Conservation (phyloP, 2,888 invertebrate species). For the Napeogenes sylphis region DNA sequence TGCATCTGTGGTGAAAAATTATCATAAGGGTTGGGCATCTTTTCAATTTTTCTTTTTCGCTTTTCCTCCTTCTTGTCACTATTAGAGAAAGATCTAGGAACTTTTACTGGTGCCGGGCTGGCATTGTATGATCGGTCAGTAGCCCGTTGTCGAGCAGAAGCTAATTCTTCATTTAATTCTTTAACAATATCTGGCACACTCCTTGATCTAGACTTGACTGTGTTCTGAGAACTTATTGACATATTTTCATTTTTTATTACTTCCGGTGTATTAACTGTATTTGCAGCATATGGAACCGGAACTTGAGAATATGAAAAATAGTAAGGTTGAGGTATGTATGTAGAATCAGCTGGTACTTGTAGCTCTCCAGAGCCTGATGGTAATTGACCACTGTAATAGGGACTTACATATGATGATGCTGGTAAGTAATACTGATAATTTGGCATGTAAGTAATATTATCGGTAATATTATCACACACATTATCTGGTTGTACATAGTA, state of each 20-base stretch:
- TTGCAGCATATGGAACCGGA: conserved; percentile 47
- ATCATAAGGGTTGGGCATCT: conserved; percentile 61
- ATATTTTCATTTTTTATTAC: conserved; percentile 37
- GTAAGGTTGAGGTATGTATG: conserved; percentile 62
- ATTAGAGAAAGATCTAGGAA: conserved; percentile 41
- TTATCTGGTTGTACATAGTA: conserved; percentile 54
- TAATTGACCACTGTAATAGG: conserved; percentile 47
- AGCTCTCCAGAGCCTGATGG: conserved; percentile 46
- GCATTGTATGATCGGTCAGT: conserved; percentile 72
- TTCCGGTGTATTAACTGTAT: conserved; percentile 35
- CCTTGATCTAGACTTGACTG: conserved; percentile 71
- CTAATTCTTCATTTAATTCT: conserved; percentile 83
- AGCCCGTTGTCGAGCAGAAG: conserved; percentile 64
- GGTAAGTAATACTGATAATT: conserved; percentile 67
- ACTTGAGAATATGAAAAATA: conserved; percentile 60
- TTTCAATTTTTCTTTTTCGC: conserved; percentile 50
- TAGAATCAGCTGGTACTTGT: conserved; percentile 47
- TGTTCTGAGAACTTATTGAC: conserved; percentile 40
- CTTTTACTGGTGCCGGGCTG: conserved; percentile 66
- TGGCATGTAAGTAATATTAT: conserved; percentile 58
- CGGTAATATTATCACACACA: conserved; percentile 45
- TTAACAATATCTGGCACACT: conserved; percentile 87
- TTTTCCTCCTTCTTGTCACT: conserved; percentile 46
- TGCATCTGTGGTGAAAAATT: conserved; percentile 75
- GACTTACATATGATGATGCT: conserved; percentile 48